These are phyloP conservation scores for Nanorana parkeri DNA, from an alignment of 2,113 vertebrate species.

Conservation along the genomic window DNA sequence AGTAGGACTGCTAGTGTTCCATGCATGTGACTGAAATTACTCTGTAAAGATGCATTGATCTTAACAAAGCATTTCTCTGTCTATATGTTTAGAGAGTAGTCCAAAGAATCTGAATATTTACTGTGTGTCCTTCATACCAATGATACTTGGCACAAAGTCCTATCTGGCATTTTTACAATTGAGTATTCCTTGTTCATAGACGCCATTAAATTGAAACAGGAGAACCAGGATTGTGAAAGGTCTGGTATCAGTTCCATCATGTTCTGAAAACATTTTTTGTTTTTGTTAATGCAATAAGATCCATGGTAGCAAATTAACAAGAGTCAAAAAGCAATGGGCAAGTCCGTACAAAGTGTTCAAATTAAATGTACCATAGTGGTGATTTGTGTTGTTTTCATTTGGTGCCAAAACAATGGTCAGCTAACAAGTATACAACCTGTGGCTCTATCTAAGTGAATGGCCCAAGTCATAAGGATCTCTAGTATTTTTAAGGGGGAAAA, in stretches of 20 bases:
- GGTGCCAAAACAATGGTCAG: neutral
- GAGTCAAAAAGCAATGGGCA: neutral
- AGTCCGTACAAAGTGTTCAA: neutral
- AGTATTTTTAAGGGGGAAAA: too few relatives aligned
- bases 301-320: slow-evolving; percentile 7
- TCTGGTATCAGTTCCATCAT: neutral
- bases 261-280: neutral
- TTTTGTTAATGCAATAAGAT: neutral
- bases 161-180: too few relatives aligned
- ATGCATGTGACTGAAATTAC: too few relatives aligned
- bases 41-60: too few relatives aligned
- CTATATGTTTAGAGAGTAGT: neutral
- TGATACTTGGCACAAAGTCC: neutral
- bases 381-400: neutral
- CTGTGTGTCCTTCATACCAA: neutral
- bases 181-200: neutral
- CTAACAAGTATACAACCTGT: neutral
- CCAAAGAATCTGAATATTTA: neutral
- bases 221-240: slow-evolving; percentile 4
- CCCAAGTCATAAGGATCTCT: too few relatives aligned
- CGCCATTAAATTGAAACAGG: neutral
- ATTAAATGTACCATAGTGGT: neutral
- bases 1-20: too few relatives aligned
- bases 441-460: neutral
- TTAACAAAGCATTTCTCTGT: neutral